Evolutionary conservation across 2,888 invertebrate genomes (phyloP), one percentile per base, ranked within the genome.

Genomic region (Diaperis boleti): DNA sequence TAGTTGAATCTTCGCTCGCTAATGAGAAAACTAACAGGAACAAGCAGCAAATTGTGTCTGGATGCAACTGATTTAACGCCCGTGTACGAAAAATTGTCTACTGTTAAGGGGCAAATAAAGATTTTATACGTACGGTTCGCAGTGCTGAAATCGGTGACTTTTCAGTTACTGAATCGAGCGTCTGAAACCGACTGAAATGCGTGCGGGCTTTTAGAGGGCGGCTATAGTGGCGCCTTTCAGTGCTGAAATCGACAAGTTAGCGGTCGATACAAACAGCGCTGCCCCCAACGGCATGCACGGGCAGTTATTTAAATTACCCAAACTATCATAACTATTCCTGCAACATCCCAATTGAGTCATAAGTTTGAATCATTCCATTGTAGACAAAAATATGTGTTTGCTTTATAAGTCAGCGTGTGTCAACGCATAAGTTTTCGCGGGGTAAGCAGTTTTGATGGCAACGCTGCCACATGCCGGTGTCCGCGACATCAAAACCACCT

Each of bases 221-320:
- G 69, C 68, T 62, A 64, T 49, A 41, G 52, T 52, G 64, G 68
- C 70, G 73, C 66, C 72, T 47, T 63, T 37, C 42, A 22, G 67
- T 59, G 72, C 67, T 18, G 37, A 62, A 60, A 29, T 44, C 57
- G 20, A 13, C 41, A 68, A 72, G 60, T 62, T 69, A 22, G 56
- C 62, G 59, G 71, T 74, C 74, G 69, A 74, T 74, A 73, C 10
- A 37, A 22, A 42, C 35, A 31, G 52, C 41, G 31, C 59, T 60
- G 50, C 42, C 52, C 11, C 52, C 18, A 8, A 35, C 52, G 59
- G 50, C 41, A 22, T 37, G n/a, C n/a, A n/a, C 13, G 18, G 26
- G 47, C 4, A 47, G 55, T 39, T 49, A 26, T 26, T 29, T 15
- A 20, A 5, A 26, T 6, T n/a, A n/a, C n/a, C 26, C 26, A 26